phyloP scores from a whole-genome alignment of 2,888 invertebrate genomes.

The Norana najaformis region DNA sequence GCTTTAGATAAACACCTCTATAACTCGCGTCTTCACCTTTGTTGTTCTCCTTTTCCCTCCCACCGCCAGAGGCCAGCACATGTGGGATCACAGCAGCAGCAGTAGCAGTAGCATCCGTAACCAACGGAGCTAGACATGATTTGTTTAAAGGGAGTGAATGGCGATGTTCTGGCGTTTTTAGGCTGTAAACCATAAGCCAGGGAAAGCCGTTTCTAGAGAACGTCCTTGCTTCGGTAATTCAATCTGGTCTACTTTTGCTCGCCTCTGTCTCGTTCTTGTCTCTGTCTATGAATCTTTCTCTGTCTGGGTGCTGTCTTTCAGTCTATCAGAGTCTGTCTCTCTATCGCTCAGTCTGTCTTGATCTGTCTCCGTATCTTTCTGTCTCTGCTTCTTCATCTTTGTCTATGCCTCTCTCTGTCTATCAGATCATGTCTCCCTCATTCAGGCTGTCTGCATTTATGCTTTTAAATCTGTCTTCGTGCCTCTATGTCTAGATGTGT shows the following conservation, averaged over 20 bases:
- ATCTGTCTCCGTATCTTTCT: background rate
- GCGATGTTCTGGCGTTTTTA: slow-evolving; percentile 5
- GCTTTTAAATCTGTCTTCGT: background rate
- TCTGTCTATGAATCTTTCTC: background rate
- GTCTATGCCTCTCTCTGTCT: background rate
- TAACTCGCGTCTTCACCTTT: slow-evolving; percentile 4
- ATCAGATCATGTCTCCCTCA: background rate
- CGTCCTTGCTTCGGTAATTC: background rate
- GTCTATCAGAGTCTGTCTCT: background rate
- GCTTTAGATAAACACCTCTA: slow-evolving; percentile 13
- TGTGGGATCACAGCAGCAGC: background rate
- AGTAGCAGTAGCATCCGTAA: background rate
- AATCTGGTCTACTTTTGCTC: background rate
- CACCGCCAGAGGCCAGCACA: background rate
- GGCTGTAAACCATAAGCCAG: background rate
- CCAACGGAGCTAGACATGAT: background rate
- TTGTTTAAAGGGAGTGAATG: background rate
- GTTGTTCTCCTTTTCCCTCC: background rate
- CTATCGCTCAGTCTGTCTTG: background rate
- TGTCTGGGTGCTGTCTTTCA: background rate
- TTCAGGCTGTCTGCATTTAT: background rate
- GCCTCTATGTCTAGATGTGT: background rate
- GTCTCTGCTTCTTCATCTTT: background rate
- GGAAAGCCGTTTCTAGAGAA: background rate
- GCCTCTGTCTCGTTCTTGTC: background rate